These are phyloP conservation scores for western clawed frog (Xenopus tropicalis) DNA, from an alignment of 2,113 vertebrate species.

Conservation along the genomic window DNA sequence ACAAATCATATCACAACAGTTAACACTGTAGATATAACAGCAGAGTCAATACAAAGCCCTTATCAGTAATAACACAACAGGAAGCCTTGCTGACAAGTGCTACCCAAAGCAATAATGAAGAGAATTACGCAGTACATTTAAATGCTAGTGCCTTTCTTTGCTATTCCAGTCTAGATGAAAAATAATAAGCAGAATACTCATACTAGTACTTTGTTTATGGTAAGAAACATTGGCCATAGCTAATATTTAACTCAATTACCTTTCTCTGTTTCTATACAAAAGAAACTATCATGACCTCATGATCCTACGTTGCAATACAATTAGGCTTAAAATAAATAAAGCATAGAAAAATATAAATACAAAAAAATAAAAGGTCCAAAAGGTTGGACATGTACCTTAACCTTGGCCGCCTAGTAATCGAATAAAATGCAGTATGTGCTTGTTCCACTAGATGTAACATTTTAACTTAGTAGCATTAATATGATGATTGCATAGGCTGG, in stretches of 20 bases:
- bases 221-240: too few relatives aligned
- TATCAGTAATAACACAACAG: conserved; percentile 5
- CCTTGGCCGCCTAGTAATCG: not conserved
- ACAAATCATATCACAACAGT: not conserved
- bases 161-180: not conserved
- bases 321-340: not conserved
- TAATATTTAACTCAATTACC: too few relatives aligned
- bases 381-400: not conserved
- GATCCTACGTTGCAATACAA: not conserved
- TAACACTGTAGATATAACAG: not conserved
- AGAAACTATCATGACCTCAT: not conserved
- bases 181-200: not conserved
- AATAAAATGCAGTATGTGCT: not conserved
- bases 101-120: not conserved
- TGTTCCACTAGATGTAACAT: not conserved
- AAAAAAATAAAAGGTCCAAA: not conserved
- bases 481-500: not conserved
- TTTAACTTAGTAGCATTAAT: too few relatives aligned
- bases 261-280: too few relatives aligned
- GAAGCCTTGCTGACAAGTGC: conserved; percentile 1
- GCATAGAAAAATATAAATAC: not conserved
- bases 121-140: not conserved
- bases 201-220: not conserved
- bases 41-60: not conserved
- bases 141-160: not conserved